Percentiles rank a stretch among this genome's conserved stretches.
phyloP scores from a whole-genome alignment of 2,797 vertebrate genomes.

The Pangasius krempfi region DNA sequence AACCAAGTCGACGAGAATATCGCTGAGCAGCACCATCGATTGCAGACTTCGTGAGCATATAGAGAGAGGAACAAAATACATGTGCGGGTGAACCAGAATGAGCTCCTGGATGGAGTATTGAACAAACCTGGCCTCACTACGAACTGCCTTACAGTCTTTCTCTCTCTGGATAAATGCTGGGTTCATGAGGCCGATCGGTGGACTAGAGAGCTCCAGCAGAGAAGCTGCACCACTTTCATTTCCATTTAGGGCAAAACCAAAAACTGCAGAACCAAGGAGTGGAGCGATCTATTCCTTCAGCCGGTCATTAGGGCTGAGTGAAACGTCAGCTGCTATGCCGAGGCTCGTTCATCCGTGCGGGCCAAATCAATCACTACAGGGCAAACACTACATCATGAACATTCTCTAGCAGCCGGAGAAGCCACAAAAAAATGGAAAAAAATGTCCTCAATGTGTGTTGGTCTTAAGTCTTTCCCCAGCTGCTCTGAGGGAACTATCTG shows the following conservation, averaged over 20 bases:
- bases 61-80: background rate
- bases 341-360: conserved; percentile 45
- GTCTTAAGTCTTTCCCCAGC: conserved; percentile 55
- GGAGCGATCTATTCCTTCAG: conserved; percentile 34
- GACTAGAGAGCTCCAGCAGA: conserved; percentile 9
- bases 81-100: conserved; percentile 20
- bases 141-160: conserved; percentile 16
- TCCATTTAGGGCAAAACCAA: conserved; percentile 51
- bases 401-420: conserved; percentile 20
- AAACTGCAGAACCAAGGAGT: conserved; percentile 30
- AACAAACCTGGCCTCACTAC: conserved; percentile 1
- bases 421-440: conserved; percentile 20
- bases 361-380: conserved; percentile 49
- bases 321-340: conserved; percentile 55
- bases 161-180: conserved; percentile 30
- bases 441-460: conserved; percentile 17
- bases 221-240: conserved; percentile 39
- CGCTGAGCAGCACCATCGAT: conserved; percentile 61
- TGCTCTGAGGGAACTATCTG: conserved; percentile 58
- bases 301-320: conserved; percentile 47
- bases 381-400: conserved; percentile 44
- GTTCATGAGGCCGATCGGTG: conserved; percentile 20
- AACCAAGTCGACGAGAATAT: conserved; percentile 55
- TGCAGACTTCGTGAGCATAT: conserved; percentile 27
- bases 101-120: conserved; percentile 19